Conservation (phyloP, 2,113 vertebrate species). For the Morone chrysops region DNA sequence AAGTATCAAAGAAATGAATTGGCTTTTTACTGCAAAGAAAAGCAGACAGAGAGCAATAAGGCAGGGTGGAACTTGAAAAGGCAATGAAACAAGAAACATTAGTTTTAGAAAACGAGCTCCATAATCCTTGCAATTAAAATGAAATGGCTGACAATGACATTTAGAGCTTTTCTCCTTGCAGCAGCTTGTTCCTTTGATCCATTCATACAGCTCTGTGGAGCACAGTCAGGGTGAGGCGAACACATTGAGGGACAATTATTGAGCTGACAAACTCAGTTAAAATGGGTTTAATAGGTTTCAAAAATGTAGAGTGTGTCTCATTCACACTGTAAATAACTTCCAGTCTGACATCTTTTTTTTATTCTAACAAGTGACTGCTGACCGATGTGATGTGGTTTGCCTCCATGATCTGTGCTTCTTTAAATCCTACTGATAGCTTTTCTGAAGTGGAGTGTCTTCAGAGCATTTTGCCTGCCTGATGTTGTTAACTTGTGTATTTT, state of each 20-base stretch:
- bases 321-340: background rate
- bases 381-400: too few relatives aligned
- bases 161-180: slow-evolving; percentile 25
- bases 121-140: slow-evolving; percentile 64
- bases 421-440: too few relatives aligned
- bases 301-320: background rate
- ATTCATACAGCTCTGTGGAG: background rate
- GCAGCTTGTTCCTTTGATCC: background rate
- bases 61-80: slow-evolving; percentile 15
- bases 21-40: slow-evolving; percentile 41
- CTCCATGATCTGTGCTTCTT: too few relatives aligned
- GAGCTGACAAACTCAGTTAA: background rate
- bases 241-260: background rate
- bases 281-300: background rate
- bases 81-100: slow-evolving; percentile 63
- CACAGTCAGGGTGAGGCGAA: background rate
- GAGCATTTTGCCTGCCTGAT: too few relatives aligned
- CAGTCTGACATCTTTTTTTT: background rate
- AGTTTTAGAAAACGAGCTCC: slow-evolving; percentile 57
- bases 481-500: too few relatives aligned
- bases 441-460: too few relatives aligned
- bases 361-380: background rate
- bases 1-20: slow-evolving; percentile 36
- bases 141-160: slow-evolving; percentile 54
- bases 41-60: slow-evolving; percentile 31